Percentiles rank a stretch among this genome's conserved stretches.
phyloP scores from a whole-genome alignment of 1,140 invertebrate genomes.

The Nylanderia fulva region DNA sequence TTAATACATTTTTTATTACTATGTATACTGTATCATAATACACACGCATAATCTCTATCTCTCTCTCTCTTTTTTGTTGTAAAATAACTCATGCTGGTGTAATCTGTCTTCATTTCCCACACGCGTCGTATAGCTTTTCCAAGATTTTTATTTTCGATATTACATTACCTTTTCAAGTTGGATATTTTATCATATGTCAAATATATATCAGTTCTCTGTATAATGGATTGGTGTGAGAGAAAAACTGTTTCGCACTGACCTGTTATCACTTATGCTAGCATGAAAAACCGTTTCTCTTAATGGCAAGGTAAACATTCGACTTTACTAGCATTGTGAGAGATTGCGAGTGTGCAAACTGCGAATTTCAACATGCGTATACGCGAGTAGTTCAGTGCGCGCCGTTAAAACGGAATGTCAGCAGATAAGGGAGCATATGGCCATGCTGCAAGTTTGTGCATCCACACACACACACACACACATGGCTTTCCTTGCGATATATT shows the following conservation, averaged over 20 bases:
- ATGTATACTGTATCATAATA: not conserved
- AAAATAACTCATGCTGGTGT: slow-evolving; percentile 11
- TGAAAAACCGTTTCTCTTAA: slow-evolving; percentile 44
- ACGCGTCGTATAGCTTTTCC: too few species aligned
- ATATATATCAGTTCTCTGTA: slow-evolving; percentile 39
- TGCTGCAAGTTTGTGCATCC: slow-evolving; percentile 32
- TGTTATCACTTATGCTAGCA: slow-evolving; percentile 8
- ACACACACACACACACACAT: not conserved
- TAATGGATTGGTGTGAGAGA: slow-evolving; percentile 19
- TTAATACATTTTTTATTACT: slow-evolving; percentile 21
- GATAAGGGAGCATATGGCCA: slow-evolving; percentile 39
- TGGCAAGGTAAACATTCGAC: not conserved
- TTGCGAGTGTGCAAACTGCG: slow-evolving; percentile 27
- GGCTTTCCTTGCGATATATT: not conserved
- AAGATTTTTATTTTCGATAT: slow-evolving; percentile 29
- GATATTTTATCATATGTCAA: slow-evolving; percentile 38
- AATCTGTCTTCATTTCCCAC: slow-evolving; percentile 41
- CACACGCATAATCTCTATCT: too few species aligned
- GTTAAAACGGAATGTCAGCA: slow-evolving; percentile 49
- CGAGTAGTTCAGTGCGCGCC: slow-evolving; percentile 23
- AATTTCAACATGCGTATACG: slow-evolving; percentile 49
- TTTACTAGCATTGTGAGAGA: slow-evolving; percentile 36
- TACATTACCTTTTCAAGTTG: slow-evolving; percentile 3
- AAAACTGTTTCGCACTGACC: not conserved
- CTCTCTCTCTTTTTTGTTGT: not conserved